Conservation (phyloP, 53 echinoderm and acorn worm genomes). For the Luidia sarsii region DNA sequence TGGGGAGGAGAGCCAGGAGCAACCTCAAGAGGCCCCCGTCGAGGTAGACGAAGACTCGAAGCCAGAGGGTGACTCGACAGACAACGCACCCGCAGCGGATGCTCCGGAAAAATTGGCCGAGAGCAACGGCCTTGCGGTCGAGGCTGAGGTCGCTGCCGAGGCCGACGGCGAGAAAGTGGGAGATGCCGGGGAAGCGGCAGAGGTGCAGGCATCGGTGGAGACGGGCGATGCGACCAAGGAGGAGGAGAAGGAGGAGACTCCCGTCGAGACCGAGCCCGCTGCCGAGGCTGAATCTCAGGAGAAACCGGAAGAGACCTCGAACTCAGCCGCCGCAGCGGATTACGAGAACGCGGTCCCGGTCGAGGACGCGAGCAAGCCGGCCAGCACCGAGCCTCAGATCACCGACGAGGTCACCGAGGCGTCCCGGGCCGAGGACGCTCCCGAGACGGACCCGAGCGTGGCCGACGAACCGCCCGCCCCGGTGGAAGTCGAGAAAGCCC, state of each 20-base stretch:
- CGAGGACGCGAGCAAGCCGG: slow-evolving; percentile 1
- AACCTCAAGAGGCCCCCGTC: background rate
- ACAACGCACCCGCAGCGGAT: background rate
- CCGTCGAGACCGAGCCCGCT: background rate
- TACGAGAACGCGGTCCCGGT: background rate
- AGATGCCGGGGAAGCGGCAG: too few species aligned
- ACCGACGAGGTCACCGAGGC: background rate
- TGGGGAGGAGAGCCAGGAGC: background rate
- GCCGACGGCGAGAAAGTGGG: too few species aligned
- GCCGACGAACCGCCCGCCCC: background rate
- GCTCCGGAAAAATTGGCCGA: background rate
- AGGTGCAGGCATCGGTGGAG: background rate
- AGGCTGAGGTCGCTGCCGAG: too few species aligned
- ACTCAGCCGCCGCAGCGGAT: background rate
- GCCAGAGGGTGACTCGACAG: too few species aligned
- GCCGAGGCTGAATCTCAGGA: background rate
- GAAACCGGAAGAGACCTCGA: background rate
- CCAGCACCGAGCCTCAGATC: slow-evolving; percentile 29
- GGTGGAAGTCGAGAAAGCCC: background rate
- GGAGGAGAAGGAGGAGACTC: background rate
- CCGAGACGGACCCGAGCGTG: background rate
- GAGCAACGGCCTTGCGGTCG: too few species aligned
- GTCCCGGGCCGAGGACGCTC: background rate
- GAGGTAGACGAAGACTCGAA: slow-evolving; percentile 25
- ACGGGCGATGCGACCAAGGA: background rate